These are phyloP conservation scores for Trachops cirrhosus DNA, from an alignment of 2,797 vertebrate species.

Conservation along the genomic window DNA sequence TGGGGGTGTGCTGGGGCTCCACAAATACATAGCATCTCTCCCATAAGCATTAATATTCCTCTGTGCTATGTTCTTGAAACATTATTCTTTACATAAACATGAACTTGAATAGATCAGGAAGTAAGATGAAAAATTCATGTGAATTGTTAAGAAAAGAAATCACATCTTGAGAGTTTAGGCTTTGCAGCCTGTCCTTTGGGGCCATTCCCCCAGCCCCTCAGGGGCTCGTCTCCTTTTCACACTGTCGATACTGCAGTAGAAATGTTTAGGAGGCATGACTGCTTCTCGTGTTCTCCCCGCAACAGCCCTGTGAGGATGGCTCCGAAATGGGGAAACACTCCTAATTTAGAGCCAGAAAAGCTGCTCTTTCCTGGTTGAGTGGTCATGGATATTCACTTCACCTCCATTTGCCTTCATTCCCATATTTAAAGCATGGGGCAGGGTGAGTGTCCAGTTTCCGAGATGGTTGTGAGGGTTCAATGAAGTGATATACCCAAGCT, in stretches of 20 bases:
- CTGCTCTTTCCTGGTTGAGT: background rate
- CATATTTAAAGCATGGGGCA: background rate
- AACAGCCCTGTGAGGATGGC: background rate
- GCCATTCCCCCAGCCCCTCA: fast-evolving
- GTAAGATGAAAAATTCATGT: background rate
- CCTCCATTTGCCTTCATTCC: background rate
- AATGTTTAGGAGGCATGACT: background rate
- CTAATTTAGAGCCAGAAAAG: background rate
- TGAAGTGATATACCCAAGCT: background rate
- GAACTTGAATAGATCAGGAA: background rate
- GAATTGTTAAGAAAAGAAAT: background rate
- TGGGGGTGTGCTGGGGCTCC: too few species aligned
- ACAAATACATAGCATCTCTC: background rate
- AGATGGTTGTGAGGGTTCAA: background rate
- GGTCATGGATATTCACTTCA: too few species aligned
- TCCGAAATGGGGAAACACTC: too few species aligned
- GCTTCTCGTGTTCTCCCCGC: background rate
- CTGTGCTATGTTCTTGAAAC: background rate
- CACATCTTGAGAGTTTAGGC: background rate
- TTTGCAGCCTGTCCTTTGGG: background rate
- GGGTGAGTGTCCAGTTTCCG: too few species aligned
- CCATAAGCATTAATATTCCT: background rate
- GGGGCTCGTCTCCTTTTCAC: background rate
- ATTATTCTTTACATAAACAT: background rate
- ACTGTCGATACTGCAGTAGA: background rate